Evolutionary conservation across 1,140 invertebrate species (phyloP).

Genomic region (Drosophila parvula): DNA sequence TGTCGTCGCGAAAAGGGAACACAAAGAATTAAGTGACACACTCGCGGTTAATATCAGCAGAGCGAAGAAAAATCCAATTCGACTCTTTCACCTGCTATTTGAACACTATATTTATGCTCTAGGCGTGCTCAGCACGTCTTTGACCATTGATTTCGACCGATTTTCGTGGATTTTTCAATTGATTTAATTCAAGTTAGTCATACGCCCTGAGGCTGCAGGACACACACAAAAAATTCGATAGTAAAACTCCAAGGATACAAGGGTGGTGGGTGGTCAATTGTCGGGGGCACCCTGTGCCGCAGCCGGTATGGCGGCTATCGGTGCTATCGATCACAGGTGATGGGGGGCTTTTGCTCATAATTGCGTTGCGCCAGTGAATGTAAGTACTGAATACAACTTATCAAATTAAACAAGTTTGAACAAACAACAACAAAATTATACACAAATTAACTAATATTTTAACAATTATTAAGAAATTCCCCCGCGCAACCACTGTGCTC

Average conservation of each 20-base stretch:
- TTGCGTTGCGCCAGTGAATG: neutral
- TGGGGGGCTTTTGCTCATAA: conserved; percentile 1
- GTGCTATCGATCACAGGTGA: conserved; percentile 33
- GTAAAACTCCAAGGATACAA: conserved; percentile 66
- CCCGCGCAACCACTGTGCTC: too few species aligned
- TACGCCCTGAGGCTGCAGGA: conserved; percentile 45
- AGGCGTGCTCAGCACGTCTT: neutral
- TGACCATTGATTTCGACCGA: neutral
- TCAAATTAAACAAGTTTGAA: neutral
- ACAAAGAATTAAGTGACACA: conserved; percentile 35
- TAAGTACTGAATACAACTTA: neutral
- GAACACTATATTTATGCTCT: neutral
- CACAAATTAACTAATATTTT: too few species aligned
- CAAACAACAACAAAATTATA: neutral
- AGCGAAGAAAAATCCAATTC: conserved; percentile 11
- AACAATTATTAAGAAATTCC: too few species aligned
- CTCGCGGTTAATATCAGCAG: conserved; percentile 13
- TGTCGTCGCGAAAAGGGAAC: conserved; percentile 7
- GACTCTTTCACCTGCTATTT: conserved; percentile 4
- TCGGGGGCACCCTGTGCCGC: conserved; percentile 39
- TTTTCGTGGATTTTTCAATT: conserved; percentile 5
- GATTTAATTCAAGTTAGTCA: conserved; percentile 19
- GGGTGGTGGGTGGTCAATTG: conserved; percentile 28
- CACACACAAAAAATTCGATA: conserved; percentile 66
- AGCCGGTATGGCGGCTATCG: conserved; percentile 41